Conservation (phyloP, 2,113 vertebrate genomes). For the Channa maculata region DNA sequence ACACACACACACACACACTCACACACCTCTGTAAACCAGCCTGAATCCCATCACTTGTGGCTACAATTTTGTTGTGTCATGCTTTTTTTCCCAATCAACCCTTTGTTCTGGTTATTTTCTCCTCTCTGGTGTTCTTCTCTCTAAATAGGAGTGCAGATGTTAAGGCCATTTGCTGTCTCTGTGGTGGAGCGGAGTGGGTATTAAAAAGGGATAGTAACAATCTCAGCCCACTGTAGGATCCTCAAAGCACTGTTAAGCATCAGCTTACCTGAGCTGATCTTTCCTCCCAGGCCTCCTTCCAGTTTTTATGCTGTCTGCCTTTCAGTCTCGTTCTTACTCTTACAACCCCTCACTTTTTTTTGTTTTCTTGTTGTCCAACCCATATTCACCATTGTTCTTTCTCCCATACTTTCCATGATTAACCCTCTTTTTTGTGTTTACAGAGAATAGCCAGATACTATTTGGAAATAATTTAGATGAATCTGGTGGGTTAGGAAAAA, state of each 20-base stretch:
- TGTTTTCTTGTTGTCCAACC: neutral
- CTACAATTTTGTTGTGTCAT: slow-evolving; percentile 25
- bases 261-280: slow-evolving; percentile 56
- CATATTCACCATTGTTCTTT: neutral
- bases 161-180: slow-evolving; percentile 47
- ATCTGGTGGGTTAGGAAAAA: neutral
- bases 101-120: slow-evolving; percentile 8
- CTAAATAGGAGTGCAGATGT: slow-evolving; percentile 62
- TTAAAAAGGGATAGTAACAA: slow-evolving; percentile 49
- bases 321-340: slow-evolving; percentile 32
- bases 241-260: slow-evolving; percentile 54
- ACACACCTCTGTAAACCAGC: too few species aligned
- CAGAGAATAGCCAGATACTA: slow-evolving; percentile 2
- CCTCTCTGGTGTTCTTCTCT: slow-evolving; percentile 2
- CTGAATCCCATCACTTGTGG: neutral
- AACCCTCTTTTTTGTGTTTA: neutral
- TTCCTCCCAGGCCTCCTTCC: slow-evolving; percentile 14
- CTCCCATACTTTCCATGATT: neutral
- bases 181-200: neutral
- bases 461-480: neutral
- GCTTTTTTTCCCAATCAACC: slow-evolving; percentile 16
- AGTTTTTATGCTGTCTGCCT: neutral
- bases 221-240: slow-evolving; percentile 60
- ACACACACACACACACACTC: slow-evolving; percentile 25
- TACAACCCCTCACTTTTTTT: neutral